A percentile compares a stretch with the other conserved stretches of the same genome.
Conservation (phyloP, 1,140 invertebrate species). For the Drosophila pallidifrons region DNA sequence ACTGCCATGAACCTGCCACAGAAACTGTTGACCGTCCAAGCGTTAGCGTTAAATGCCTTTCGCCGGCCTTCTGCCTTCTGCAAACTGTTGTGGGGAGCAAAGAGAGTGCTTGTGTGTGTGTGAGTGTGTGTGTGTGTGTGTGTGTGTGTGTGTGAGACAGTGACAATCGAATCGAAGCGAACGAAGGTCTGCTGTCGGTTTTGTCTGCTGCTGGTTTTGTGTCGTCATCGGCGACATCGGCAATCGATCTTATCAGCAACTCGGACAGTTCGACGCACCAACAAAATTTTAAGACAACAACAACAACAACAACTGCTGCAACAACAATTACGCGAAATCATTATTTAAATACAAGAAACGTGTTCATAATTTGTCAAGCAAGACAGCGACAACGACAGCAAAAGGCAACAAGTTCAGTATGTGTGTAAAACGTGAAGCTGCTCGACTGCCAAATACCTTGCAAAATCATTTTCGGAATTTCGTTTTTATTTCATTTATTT, state of each 20-base stretch:
- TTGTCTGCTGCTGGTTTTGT: not conserved
- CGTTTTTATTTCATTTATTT: not conserved
- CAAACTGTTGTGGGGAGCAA: not conserved
- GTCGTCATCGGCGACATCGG: conserved; percentile 16
- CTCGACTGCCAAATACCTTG: conserved; percentile 10
- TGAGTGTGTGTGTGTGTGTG: too few relatives aligned
- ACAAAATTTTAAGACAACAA: conserved; percentile 35
- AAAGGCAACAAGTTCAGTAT: conserved; percentile 4
- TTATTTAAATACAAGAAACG: conserved; percentile 48
- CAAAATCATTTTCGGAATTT: not conserved
- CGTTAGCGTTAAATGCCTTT: conserved; percentile 7
- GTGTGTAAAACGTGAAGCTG: not conserved
- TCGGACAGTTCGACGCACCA: conserved; percentile 39
- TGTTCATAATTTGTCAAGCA: conserved; percentile 66
- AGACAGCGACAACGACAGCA: conserved; percentile 23
- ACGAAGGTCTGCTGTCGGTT: conserved; percentile 18
- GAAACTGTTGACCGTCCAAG: conserved; percentile 10
- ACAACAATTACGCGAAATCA: too few relatives aligned
- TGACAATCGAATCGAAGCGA: conserved; percentile 6
- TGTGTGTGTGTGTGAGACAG: not conserved
- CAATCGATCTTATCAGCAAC: conserved; percentile 45
- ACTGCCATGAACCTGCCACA: conserved; percentile 26
- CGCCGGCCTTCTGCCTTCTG: not conserved
- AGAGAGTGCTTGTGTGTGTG: not conserved
- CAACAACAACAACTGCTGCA: conserved; percentile 5